Conservation (phyloP, 2,888 invertebrate species). For the Eudasyphora cyanicolor region DNA sequence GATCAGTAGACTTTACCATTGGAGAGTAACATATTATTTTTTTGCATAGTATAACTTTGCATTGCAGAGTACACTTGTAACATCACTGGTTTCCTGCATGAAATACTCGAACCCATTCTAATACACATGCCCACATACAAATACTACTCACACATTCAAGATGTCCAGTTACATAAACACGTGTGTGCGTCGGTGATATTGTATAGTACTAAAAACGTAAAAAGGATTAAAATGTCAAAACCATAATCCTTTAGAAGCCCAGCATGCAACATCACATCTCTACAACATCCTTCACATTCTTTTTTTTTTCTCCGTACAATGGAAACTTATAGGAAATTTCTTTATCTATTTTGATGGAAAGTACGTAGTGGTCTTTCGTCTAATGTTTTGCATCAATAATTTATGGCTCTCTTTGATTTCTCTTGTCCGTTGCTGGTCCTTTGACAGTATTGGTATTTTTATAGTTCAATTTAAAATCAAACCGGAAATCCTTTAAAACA, state of each 20-base stretch:
- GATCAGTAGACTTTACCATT: too few species aligned
- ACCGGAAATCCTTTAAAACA: slow-evolving; percentile 31
- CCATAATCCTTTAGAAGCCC: background rate
- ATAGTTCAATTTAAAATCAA: background rate
- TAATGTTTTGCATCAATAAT: slow-evolving; percentile 3
- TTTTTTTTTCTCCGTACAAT: background rate
- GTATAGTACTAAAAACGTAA: background rate
- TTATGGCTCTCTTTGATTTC: background rate
- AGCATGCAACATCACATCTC: background rate
- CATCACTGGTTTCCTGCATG: too few species aligned
- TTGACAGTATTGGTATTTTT: slow-evolving; percentile 3
- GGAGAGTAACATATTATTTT: too few species aligned
- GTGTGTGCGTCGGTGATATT: too few species aligned
- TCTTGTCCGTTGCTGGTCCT: background rate
- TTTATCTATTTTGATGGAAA: background rate
- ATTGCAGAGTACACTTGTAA: too few species aligned
- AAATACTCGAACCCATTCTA: background rate
- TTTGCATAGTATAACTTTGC: too few species aligned
- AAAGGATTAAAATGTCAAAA: slow-evolving; percentile 25
- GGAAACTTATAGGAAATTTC: background rate
- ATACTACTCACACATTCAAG: background rate
- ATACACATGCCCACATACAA: background rate
- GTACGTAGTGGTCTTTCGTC: background rate
- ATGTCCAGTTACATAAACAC: too few species aligned
- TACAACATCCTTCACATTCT: background rate